These are phyloP conservation scores for Ctena decussata DNA, from an alignment of 2,888 invertebrate genomes.

Conservation along the genomic window DNA sequence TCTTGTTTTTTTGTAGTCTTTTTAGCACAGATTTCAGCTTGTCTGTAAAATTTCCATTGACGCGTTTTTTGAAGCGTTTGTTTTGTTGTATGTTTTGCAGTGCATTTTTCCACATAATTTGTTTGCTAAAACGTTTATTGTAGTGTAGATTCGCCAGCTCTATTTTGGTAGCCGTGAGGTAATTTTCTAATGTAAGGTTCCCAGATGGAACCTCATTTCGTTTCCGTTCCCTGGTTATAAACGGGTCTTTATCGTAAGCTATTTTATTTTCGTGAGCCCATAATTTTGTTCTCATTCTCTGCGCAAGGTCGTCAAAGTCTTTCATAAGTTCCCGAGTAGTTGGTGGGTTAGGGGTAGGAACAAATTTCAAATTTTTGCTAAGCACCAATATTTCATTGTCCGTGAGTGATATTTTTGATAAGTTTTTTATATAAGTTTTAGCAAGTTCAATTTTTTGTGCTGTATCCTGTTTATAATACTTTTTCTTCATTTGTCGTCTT, in stretches of 20 bases:
- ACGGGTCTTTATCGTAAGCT: neutral
- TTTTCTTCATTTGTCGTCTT: too few species aligned
- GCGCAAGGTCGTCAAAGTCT: neutral
- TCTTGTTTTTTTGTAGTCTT: too few species aligned
- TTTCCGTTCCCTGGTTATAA: neutral
- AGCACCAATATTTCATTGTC: neutral
- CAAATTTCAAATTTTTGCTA: constrained; percentile 2
- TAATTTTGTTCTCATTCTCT: neutral
- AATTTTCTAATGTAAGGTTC: neutral
- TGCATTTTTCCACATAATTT: too few species aligned
- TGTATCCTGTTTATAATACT: too few species aligned
- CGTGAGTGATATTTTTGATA: neutral
- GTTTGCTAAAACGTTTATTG: neutral
- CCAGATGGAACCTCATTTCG: too few species aligned
- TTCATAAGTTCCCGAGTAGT: neutral
- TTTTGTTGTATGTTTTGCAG: too few species aligned
- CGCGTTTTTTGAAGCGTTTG: too few species aligned
- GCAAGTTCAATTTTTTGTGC: neutral
- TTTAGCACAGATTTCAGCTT: too few species aligned
- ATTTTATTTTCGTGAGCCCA: neutral
- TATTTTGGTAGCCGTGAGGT: neutral
- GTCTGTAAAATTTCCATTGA: too few species aligned
- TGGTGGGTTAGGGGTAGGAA: too few species aligned
- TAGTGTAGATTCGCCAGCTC: neutral
- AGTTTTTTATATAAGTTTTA: neutral